Percentiles rank a stretch among this genome's conserved stretches.
phyloP scores from a whole-genome alignment of 2,888 invertebrate genomes.

The Pemphredon lugubris region DNA sequence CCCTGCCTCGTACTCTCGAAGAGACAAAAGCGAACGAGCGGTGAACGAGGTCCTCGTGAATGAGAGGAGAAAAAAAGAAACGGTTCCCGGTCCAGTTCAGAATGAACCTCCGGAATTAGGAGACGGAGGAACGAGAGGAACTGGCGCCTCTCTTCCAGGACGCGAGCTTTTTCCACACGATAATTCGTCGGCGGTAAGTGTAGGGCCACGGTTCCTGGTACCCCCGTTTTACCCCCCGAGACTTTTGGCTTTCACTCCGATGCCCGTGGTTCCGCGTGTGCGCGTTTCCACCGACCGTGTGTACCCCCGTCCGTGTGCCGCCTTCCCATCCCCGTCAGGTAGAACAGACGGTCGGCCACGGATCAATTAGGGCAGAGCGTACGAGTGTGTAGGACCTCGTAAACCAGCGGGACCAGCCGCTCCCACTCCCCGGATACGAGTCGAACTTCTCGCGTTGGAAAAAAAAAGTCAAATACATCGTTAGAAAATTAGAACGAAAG shows the following conservation, averaged over 20 bases:
- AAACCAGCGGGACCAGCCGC: constrained; percentile 54
- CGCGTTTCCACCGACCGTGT: constrained; percentile 24
- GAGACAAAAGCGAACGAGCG: background rate
- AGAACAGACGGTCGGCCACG: constrained; percentile 61
- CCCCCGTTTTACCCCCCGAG: constrained; percentile 45
- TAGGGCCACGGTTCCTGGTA: constrained; percentile 59
- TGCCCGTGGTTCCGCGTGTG: constrained; percentile 49
- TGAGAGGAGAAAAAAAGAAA: background rate
- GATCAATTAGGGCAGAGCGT: constrained; percentile 67
- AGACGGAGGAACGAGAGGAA: constrained; percentile 23
- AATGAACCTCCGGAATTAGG: constrained; percentile 18
- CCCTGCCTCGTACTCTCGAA: background rate
- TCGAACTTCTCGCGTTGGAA: constrained; percentile 38
- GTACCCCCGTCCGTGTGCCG: constrained; percentile 60
- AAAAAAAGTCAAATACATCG: constrained; percentile 31
- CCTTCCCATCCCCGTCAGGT: constrained; percentile 69
- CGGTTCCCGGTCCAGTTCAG: background rate
- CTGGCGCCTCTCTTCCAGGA: constrained; percentile 32
- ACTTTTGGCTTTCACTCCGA: constrained; percentile 53
- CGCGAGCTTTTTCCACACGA: constrained; percentile 35
- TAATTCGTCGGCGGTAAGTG: constrained; percentile 46
- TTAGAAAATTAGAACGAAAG: too few relatives aligned
- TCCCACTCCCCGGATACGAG: constrained; percentile 40
- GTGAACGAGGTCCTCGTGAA: constrained; percentile 12
- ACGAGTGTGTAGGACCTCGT: constrained; percentile 64